Base-by-base conservation (phyloP, 2,113 vertebrate species). In the Phaethon lepturus region DNA sequence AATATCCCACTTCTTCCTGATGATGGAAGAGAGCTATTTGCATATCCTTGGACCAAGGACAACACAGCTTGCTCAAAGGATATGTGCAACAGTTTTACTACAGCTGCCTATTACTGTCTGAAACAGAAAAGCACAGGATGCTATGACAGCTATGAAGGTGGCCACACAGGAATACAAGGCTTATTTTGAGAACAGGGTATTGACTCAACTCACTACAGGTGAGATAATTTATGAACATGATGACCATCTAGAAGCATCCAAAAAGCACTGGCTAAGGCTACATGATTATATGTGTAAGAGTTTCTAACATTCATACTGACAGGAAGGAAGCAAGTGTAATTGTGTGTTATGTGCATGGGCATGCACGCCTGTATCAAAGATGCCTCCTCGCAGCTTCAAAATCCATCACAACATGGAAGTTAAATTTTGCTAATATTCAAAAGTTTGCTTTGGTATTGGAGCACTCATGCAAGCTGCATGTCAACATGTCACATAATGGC, bases 201-300 rank as follows among this genome's bases (percentile, higher is more conserved):
- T 15, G 22, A 66, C 31, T 77, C 68, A 53, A 17, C 13, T 84
- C 45, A 49, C 26, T 84, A 38, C 11, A 68, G 8, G 7, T 47
- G 12, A 91, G 49, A 42, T 29, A 50, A 35, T 38, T 80, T 66
- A 76, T 40, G 6, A 83, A 50, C 55, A 55, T 26, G 22, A 89
- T 31, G 3, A 2, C 33, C 28, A 50, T 15, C 56, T n/a, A 79
- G 53, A 88, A 85, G 66, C 13, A 75, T 16, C 13, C 6, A 17
- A 71, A 81, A 85, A 72, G 25, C 40, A 63, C 17, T 45, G 44
- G 40, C 25, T 82, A 72, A 67, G 19, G 31, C 44, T 62, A 45
- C 7, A 11, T 4, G 5, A 50, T 33, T 42, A 31, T 10, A 44
- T 3, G 8, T 2, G 0, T 22, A 60, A 31, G 56, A n/a, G 25